Evolutionary conservation across 2,888 invertebrate genomes (phyloP).

Genomic region (Parnassius orleans): DNA sequence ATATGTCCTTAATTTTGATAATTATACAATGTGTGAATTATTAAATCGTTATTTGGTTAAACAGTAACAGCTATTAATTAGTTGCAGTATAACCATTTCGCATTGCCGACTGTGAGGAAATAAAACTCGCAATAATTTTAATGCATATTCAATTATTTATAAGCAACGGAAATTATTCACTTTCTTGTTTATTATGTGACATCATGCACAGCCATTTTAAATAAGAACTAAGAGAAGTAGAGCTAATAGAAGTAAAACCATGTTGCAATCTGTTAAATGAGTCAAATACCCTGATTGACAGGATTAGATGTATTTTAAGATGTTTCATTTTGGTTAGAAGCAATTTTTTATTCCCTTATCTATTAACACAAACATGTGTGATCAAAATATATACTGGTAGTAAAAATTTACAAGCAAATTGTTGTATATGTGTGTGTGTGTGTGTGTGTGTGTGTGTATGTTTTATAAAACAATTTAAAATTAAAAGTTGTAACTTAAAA

Average conservation of each 20-base stretch:
- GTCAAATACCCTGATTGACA: not conserved
- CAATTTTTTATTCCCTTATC: not conserved
- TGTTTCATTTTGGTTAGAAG: not conserved
- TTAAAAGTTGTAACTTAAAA: constrained; percentile 16
- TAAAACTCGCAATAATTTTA: constrained; percentile 65
- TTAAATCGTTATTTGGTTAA: no score
- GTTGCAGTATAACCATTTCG: not conserved
- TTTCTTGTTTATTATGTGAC: not conserved
- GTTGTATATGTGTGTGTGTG: constrained; percentile 2
- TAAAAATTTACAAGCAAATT: constrained; percentile 22
- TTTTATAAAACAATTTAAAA: constrained; percentile 19
- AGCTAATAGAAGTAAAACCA: not conserved
- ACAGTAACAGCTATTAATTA: no score
- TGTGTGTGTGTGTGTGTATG: constrained; percentile 4
- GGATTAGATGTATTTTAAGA: not conserved
- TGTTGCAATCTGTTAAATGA: not conserved
- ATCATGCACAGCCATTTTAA: not conserved
- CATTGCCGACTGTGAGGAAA: constrained; percentile 34
- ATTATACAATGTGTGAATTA: no score
- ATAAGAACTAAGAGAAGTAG: not conserved
- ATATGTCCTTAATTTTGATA: no score
- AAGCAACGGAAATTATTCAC: constrained; percentile 50
- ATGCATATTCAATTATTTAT: constrained; percentile 71
- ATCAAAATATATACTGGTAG: constrained; percentile 13
- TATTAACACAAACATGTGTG: constrained; percentile 9